Conservation (phyloP, 2,113 vertebrate species). For the Crotalus tigris region DNA sequence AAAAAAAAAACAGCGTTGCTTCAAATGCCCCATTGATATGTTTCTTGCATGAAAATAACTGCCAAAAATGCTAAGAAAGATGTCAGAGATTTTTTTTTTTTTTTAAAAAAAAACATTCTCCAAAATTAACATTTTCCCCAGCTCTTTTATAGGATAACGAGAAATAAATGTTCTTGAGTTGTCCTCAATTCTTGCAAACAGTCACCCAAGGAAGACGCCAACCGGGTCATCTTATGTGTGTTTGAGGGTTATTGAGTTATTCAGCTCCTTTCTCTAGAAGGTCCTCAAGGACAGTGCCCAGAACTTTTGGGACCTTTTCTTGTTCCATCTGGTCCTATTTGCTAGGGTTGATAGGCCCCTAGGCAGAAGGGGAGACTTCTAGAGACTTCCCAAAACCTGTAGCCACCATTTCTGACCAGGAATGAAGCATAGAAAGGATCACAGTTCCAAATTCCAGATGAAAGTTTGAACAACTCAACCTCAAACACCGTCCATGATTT, state of each 20-base stretch:
- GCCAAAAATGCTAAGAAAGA: background rate
- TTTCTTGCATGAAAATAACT: background rate
- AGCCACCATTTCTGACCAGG: background rate
- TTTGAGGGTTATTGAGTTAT: background rate
- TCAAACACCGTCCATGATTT: background rate
- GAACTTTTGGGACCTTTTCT: background rate
- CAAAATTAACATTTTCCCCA: background rate
- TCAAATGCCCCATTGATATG: constrained; percentile 2
- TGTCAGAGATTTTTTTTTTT: no score
- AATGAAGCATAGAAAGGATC: background rate
- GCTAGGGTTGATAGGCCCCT: background rate
- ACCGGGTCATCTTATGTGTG: background rate
- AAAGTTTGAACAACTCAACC: background rate
- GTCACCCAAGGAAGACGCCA: background rate
- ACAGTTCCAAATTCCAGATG: background rate
- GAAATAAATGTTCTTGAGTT: background rate
- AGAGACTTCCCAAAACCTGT: background rate
- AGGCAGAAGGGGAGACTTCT: background rate
- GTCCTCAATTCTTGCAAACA: background rate
- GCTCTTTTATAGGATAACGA: background rate
- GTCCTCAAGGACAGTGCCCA: background rate
- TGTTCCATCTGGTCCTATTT: background rate
- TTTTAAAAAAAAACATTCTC: background rate
- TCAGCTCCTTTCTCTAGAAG: background rate
- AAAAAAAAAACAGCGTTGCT: background rate